Evolutionary conservation across 2,113 vertebrate genomes (phyloP), one percentile per base, ranked within the genome.

Genomic region (Aleadryas rufinucha): DNA sequence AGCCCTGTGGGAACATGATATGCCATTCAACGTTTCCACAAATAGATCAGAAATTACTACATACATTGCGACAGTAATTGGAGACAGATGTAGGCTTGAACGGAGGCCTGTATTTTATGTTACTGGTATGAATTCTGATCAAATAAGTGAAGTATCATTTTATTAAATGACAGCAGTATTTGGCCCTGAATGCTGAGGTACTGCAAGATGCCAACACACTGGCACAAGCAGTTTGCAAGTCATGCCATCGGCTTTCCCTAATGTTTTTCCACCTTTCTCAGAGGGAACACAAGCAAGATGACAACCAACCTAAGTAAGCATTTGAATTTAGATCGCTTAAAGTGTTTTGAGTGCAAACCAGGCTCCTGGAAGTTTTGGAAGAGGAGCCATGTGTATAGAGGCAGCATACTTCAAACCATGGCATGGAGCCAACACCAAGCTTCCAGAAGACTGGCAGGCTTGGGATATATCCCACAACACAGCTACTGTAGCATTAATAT

Each of bases 1-100:
- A 56, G 56, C 30, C 68, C 71, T 39, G 35, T 28, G 42, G 60
- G 76, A 96, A 91, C 33, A 45, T 0, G 79, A 93, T 94, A 86
- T 7, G 30, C 68, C 61, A 45, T 60, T 84, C 60, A 81, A 18
- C 0, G 0, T 61, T 94, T 94, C 96, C 84, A 94, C 47, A 96
- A 90, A 90, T 87, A 93, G 90, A 95, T 16, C 72, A 86, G 76
- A 78, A 96, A 89, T 87, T 87, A 83, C 86, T 61, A 53, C 87
- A 42, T 84, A 41, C 50, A 22, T 56, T 44, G 37, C 10, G 6
- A 64, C 50, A 68, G 71, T 70, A 94, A 84, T 77, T 59, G 61
- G 64, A 88, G 57, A 83, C 79, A 90, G 76, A 47, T 14, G 71
- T 7, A 13, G 72, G 27, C 74, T 35, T 27, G 53, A 91, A 61